Evolutionary conservation across 37 sponge, comb jelly and placozoan genomes (phyloP).

Genomic region (Axinella damicornis): DNA sequence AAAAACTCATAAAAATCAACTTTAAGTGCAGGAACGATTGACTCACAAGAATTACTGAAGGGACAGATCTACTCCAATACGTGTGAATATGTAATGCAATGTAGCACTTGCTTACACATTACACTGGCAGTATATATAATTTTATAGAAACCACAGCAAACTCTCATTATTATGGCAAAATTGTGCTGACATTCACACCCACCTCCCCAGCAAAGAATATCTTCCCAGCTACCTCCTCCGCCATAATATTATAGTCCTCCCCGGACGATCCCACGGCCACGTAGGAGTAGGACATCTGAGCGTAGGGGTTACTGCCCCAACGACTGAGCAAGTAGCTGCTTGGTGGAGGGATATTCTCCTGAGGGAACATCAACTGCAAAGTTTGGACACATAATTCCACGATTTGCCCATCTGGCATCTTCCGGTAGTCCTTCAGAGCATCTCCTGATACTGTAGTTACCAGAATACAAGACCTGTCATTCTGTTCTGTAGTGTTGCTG

Average conservation of each 20-base stretch:
- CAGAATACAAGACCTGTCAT: slow-evolving; percentile 36
- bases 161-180: background rate
- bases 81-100: too few species aligned
- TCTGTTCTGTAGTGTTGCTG: too few species aligned
- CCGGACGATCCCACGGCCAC: slow-evolving; percentile 79
- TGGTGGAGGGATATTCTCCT: slow-evolving; percentile 66
- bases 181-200: slow-evolving; percentile 6
- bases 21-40: too few species aligned
- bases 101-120: too few species aligned
- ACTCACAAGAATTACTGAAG: too few species aligned
- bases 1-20: too few species aligned
- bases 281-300: slow-evolving; percentile 90
- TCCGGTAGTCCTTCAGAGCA: slow-evolving; percentile 58
- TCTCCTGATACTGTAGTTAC: slow-evolving; percentile 82
- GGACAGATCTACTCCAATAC: too few species aligned
- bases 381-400: slow-evolving; percentile 57
- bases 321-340: slow-evolving; percentile 58
- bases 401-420: slow-evolving; percentile 52
- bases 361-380: slow-evolving; percentile 77
- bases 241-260: slow-evolving; percentile 82
- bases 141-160: too few species aligned
- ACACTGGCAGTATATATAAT: background rate
- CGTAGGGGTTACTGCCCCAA: slow-evolving; percentile 81
- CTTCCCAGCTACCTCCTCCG: slow-evolving; percentile 62
- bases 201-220: slow-evolving; percentile 94